Evolutionary conservation across 2,797 vertebrate genomes (phyloP).

Genomic region (Myiothlypis coronata): DNA sequence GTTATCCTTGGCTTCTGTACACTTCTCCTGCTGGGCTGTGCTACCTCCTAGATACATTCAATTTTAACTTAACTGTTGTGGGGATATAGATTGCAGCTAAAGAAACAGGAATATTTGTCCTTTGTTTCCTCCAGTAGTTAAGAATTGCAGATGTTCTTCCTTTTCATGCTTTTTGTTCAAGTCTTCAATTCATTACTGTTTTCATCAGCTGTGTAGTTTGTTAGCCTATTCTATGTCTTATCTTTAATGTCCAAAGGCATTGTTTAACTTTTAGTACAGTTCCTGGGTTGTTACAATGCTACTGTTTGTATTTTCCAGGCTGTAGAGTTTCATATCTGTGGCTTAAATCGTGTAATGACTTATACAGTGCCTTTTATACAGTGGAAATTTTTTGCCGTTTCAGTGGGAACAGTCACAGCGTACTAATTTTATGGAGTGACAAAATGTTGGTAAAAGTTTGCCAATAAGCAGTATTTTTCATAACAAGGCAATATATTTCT

Average conservation of each 20-base stretch:
- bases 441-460: conserved; percentile 8
- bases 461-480: background rate
- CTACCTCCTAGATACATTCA: background rate
- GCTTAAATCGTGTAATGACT: conserved; percentile 44
- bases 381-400: conserved; percentile 11
- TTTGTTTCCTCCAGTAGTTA: conserved; percentile 30
- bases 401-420: background rate
- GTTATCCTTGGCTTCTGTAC: background rate
- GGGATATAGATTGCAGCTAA: background rate
- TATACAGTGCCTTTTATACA: conserved; percentile 12
- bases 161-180: conserved; percentile 43
- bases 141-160: conserved; percentile 63
- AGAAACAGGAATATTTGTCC: conserved; percentile 43
- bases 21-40: background rate
- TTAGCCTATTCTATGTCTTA: conserved; percentile 56
- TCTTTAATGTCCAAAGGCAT: conserved; percentile 50
- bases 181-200: conserved; percentile 47
- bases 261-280: conserved; percentile 54
- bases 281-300: conserved; percentile 57
- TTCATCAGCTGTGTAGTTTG: conserved; percentile 54
- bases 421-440: background rate
- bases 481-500: background rate
- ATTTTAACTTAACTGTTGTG: background rate
- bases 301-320: conserved; percentile 31
- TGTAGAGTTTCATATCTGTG: conserved; percentile 9